Conservation (phyloP, 2,888 invertebrate genomes). For the Gibbula magus region DNA sequence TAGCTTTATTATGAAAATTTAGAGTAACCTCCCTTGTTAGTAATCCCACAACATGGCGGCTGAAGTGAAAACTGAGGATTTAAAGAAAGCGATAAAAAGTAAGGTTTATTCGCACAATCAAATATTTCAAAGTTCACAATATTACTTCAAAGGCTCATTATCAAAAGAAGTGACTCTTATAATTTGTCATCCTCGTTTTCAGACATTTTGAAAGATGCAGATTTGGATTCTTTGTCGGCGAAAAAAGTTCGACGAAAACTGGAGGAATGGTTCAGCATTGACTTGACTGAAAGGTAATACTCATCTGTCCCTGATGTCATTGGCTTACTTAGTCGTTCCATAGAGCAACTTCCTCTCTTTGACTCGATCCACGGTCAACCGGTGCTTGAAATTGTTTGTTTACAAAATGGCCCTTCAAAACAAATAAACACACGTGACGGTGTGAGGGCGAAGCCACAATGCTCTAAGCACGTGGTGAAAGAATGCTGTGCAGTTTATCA, state of each 20-base stretch:
- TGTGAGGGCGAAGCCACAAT: too few species aligned
- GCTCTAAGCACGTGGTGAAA: neutral
- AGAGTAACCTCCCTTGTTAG: neutral
- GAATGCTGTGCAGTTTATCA: neutral
- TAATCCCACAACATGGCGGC: slow-evolving; percentile 1
- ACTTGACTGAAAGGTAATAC: slow-evolving; percentile 82
- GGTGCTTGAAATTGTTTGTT: too few species aligned
- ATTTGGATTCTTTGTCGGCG: slow-evolving; percentile 88
- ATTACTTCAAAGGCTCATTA: neutral
- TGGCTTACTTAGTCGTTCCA: too few species aligned
- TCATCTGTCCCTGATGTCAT: too few species aligned
- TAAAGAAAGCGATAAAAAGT: slow-evolving; percentile 2
- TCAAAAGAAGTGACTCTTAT: neutral
- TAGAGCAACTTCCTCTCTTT: too few species aligned
- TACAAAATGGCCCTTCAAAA: too few species aligned
- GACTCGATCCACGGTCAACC: too few species aligned
- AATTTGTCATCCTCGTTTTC: slow-evolving; percentile 53
- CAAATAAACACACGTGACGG: too few species aligned
- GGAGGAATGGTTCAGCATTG: slow-evolving; percentile 86
- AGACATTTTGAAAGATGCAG: slow-evolving; percentile 91
- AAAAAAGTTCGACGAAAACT: slow-evolving; percentile 92
- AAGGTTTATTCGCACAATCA: neutral
- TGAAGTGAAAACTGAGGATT: neutral
- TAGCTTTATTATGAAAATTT: neutral
- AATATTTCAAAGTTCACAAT: neutral